Evolutionary conservation across 2,113 vertebrate species (phyloP).

Genomic region (Rousettus leschenaultii): DNA sequence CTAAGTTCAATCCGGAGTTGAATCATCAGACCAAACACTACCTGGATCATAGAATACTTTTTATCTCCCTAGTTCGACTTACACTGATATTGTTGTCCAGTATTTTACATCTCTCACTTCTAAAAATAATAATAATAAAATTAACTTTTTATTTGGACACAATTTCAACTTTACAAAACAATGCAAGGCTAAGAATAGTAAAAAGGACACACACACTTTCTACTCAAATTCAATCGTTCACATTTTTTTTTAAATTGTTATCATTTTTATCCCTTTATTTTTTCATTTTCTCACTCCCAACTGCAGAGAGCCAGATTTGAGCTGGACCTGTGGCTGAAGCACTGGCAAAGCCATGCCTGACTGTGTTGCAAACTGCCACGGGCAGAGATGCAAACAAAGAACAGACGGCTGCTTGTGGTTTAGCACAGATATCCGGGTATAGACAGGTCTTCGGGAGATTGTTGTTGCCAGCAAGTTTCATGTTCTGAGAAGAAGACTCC

Average conservation of each 20-base stretch:
- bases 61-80: not conserved
- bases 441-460: too few relatives aligned
- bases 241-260: not conserved
- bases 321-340: too few relatives aligned
- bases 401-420: too few relatives aligned
- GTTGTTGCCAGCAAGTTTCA: too few relatives aligned
- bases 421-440: too few relatives aligned
- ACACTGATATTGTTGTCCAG: not conserved
- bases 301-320: too few relatives aligned
- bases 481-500: too few relatives aligned
- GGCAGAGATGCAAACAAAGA: too few relatives aligned
- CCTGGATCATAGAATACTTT: not conserved
- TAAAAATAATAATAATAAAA: not conserved
- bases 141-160: not conserved
- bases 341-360: too few relatives aligned
- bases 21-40: not conserved
- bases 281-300: not conserved
- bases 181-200: not conserved
- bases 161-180: not conserved
- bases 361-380: too few relatives aligned
- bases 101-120: not conserved
- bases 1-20: not conserved
- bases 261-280: not conserved
- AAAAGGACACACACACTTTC: not conserved
- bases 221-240: not conserved